A percentile compares a stretch with the other conserved stretches of the same genome.
Conservation (phyloP, 2,113 vertebrate genomes). For the Craseonycteris thonglongyai region DNA sequence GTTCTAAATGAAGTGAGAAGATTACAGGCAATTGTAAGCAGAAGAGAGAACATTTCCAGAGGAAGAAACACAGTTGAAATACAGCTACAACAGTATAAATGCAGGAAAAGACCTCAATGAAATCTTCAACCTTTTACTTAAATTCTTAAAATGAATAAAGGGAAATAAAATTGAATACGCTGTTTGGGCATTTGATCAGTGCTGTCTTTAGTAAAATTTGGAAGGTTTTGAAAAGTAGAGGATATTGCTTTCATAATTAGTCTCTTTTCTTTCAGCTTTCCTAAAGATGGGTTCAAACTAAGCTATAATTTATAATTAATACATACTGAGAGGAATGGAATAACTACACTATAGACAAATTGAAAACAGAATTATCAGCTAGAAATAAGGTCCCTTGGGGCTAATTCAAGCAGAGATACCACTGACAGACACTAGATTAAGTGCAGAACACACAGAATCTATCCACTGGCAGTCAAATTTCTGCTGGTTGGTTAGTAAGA, state of each 20-base stretch:
- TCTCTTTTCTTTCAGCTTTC: background rate
- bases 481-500: background rate
- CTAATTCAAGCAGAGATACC: background rate
- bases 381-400: background rate
- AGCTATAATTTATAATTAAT: background rate
- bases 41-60: background rate
- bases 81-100: background rate
- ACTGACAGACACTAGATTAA: background rate
- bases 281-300: background rate
- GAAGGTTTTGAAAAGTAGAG: background rate
- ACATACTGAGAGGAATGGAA: background rate
- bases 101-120: background rate
- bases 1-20: background rate
- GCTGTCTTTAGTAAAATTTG: background rate
- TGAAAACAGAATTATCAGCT: background rate
- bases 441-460: background rate
- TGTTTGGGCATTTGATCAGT: background rate
- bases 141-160: background rate
- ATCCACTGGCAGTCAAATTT: background rate
- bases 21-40: background rate
- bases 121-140: background rate
- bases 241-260: background rate
- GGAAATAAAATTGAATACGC: background rate
- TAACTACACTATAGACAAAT: background rate
- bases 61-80: background rate